Evolutionary conservation across 2,888 invertebrate genomes (phyloP).

Genomic region (Melipona bicolor): DNA sequence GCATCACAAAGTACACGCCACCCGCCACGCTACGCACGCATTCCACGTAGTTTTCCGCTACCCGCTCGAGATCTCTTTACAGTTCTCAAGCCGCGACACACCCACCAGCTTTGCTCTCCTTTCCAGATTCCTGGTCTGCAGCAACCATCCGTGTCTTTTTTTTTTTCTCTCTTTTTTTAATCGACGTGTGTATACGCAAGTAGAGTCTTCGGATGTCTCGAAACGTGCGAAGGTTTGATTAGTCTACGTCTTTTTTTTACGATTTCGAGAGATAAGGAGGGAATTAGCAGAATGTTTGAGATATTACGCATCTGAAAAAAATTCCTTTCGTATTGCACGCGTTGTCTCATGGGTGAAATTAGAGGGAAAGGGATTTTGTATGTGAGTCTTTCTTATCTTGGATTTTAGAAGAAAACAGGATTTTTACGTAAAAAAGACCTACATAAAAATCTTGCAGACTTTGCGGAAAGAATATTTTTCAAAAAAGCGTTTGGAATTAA

Average conservation of each 20-base stretch:
- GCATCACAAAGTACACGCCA: constrained; percentile 83
- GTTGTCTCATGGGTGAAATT: neutral
- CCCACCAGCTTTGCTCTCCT: constrained; percentile 19
- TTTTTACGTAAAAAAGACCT: too few species aligned
- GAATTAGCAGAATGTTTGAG: too few species aligned
- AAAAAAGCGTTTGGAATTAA: neutral
- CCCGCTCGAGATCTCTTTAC: constrained; percentile 47
- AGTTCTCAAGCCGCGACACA: constrained; percentile 59
- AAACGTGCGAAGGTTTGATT: neutral
- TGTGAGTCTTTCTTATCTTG: too few species aligned
- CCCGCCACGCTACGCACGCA: constrained; percentile 80
- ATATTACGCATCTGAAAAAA: neutral
- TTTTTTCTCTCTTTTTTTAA: too few species aligned
- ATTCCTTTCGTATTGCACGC: neutral
- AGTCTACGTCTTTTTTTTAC: too few species aligned
- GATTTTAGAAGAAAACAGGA: too few species aligned
- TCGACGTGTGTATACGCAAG: neutral
- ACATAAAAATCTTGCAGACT: too few species aligned
- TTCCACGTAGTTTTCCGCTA: constrained; percentile 78
- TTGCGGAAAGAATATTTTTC: neutral
- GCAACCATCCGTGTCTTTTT: too few species aligned
- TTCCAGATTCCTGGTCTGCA: neutral
- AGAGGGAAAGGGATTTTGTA: neutral
- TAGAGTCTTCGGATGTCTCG: neutral
- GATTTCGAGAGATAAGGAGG: too few species aligned